Evolutionary conservation across 2,113 vertebrate genomes (phyloP).

Genomic region (Rhea americana): DNA sequence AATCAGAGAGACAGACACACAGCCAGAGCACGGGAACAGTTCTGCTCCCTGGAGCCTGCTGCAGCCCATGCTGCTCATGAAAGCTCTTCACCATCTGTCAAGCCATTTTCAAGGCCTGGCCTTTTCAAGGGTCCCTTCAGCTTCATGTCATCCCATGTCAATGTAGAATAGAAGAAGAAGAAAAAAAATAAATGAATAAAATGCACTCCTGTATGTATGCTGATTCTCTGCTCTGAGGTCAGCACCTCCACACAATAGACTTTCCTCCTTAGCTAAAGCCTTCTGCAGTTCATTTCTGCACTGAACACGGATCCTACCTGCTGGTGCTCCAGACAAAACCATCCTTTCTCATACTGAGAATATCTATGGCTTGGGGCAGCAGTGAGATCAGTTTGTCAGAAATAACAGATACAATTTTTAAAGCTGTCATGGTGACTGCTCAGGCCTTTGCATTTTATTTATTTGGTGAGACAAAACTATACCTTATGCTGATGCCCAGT

Average conservation of each 20-base stretch:
- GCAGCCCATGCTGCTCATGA: not conserved
- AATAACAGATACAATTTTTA: not conserved
- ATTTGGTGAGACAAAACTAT: not conserved
- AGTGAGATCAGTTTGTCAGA: not conserved
- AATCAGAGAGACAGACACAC: constrained; percentile 58
- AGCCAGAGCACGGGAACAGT: not conserved
- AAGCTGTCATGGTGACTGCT: not conserved
- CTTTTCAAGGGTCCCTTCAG: constrained; percentile 55
- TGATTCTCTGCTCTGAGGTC: not conserved
- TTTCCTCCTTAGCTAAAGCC: not conserved
- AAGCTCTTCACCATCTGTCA: constrained; percentile 26
- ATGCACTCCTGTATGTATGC: not conserved
- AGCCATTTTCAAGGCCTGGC: constrained; percentile 17
- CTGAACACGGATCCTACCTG: not conserved
- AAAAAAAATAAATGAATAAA: not conserved
- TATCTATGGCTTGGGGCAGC: not conserved
- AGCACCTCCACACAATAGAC: not conserved
- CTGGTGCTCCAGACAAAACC: not conserved
- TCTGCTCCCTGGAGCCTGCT: not conserved
- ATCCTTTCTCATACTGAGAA: not conserved
- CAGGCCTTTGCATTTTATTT: not conserved
- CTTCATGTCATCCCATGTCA: constrained; percentile 19
- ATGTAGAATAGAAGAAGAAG: not conserved
- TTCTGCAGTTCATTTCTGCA: not conserved
- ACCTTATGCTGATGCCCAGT: not conserved